Conservation (phyloP, 2,797 vertebrate species). For the Melopsittacus undulatus region DNA sequence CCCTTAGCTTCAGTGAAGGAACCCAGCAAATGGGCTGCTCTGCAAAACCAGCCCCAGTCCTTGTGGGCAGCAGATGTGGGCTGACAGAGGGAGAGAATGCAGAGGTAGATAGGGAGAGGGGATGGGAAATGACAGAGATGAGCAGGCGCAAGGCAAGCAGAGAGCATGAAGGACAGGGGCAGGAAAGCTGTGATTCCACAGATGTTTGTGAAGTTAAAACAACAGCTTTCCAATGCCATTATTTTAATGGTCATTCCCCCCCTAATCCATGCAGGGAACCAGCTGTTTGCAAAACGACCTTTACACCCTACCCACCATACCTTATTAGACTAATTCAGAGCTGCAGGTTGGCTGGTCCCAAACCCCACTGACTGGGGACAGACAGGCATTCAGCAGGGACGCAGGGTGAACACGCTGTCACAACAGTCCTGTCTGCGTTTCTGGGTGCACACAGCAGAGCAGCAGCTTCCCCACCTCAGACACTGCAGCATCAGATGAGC, state of each 20-base stretch:
- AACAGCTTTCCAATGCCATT: conserved; percentile 23
- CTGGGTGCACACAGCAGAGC: background rate
- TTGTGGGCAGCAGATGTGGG: conserved; percentile 38
- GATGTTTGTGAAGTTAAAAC: conserved; percentile 30
- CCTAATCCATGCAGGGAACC: conserved; percentile 13
- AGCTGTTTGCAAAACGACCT: conserved; percentile 31
- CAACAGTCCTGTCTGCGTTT: conserved; percentile 9
- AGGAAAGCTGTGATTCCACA: conserved; percentile 1
- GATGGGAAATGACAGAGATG: conserved; percentile 65
- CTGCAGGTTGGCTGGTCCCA: conserved; percentile 19
- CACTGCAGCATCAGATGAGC: background rate
- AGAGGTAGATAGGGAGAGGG: conserved; percentile 60
- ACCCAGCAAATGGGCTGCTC: conserved; percentile 57
- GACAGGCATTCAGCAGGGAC: conserved; percentile 31
- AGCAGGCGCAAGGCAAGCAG: conserved; percentile 46
- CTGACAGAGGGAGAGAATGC: conserved; percentile 44
- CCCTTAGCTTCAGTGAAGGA: background rate
- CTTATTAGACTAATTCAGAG: conserved; percentile 42
- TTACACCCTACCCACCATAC: background rate
- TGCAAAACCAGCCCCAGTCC: conserved; percentile 64
- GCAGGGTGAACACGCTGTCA: conserved; percentile 6
- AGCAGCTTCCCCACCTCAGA: background rate
- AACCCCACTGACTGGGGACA: conserved; percentile 42
- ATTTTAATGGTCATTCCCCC: background rate
- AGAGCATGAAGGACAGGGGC: conserved; percentile 59